Percentiles rank a stretch among this genome's conserved stretches.
Conservation (phyloP, 1,140 invertebrate genomes). For the Palaemon carinicauda region DNA sequence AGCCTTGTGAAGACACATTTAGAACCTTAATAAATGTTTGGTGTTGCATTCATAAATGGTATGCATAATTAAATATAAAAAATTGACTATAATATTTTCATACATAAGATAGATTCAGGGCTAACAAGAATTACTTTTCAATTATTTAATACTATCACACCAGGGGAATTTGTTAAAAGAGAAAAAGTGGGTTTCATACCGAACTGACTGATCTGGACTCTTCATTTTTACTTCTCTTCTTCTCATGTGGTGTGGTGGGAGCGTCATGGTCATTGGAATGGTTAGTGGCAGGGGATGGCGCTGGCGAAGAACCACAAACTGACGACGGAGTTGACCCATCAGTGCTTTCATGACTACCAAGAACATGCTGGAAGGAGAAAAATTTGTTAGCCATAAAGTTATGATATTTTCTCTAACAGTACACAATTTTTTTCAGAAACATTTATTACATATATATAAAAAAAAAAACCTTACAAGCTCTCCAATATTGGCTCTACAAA, state of each 20-base stretch:
- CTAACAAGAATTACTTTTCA: too few species aligned
- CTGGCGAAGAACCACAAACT: conserved; percentile 76
- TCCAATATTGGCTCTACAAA: too few species aligned
- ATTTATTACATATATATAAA: neutral
- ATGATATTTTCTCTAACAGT: neutral
- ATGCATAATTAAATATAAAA: too few species aligned
- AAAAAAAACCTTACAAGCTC: too few species aligned
- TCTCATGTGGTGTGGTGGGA: conserved; percentile 60
- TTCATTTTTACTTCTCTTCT: conserved; percentile 49
- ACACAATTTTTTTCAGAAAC: neutral
- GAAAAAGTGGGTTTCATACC: neutral
- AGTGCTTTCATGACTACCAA: conserved; percentile 62
- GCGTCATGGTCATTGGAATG: conserved; percentile 67
- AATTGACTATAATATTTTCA: too few species aligned
- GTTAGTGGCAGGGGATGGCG: conserved; percentile 70
- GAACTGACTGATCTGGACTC: conserved; percentile 51
- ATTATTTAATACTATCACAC: neutral
- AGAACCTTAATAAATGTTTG: too few species aligned
- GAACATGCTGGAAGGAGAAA: conserved; percentile 58
- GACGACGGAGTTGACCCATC: conserved; percentile 75
- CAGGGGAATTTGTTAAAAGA: neutral
- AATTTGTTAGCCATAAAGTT: neutral
- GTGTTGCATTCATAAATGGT: too few species aligned
- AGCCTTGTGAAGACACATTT: too few species aligned
- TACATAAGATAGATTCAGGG: too few species aligned